phyloP scores from a whole-genome alignment of 2,888 invertebrate species.

The Melitaea athalia region DNA sequence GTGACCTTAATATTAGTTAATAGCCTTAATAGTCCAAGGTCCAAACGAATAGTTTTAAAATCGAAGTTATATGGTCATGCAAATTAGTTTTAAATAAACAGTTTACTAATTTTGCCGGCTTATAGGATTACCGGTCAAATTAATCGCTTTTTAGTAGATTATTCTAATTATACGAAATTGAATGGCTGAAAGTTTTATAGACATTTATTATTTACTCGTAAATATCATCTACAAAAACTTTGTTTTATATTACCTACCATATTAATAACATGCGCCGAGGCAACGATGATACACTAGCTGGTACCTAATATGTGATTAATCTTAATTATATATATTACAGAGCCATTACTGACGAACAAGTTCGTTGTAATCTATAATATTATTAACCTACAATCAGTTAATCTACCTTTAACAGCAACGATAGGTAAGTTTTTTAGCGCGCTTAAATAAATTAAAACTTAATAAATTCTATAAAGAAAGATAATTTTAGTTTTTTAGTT shows the following conservation, averaged over 20 bases:
- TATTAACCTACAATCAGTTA: conserved; percentile 68
- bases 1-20: too few relatives aligned
- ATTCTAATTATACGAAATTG: background rate
- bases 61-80: background rate
- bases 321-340: conserved; percentile 47
- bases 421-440: conserved; percentile 63
- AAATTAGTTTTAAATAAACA: background rate
- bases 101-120: background rate
- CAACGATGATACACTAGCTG: conserved; percentile 24
- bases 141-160: background rate
- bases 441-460: conserved; percentile 70
- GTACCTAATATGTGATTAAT: conserved; percentile 35
- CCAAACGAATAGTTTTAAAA: too few relatives aligned
- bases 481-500: conserved; percentile 1
- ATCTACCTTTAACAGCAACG: conserved; percentile 57
- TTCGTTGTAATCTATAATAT: conserved; percentile 58
- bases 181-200: background rate
- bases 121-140: background rate
- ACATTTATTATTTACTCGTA: background rate
- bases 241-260: background rate
- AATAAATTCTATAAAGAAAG: conserved; percentile 17
- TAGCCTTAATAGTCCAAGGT: too few relatives aligned
- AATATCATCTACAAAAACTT: background rate
- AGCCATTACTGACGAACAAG: conserved; percentile 44
- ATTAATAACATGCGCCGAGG: conserved; percentile 17